Conservation (phyloP, 2,113 vertebrate genomes). For the Hucho hucho region DNA sequence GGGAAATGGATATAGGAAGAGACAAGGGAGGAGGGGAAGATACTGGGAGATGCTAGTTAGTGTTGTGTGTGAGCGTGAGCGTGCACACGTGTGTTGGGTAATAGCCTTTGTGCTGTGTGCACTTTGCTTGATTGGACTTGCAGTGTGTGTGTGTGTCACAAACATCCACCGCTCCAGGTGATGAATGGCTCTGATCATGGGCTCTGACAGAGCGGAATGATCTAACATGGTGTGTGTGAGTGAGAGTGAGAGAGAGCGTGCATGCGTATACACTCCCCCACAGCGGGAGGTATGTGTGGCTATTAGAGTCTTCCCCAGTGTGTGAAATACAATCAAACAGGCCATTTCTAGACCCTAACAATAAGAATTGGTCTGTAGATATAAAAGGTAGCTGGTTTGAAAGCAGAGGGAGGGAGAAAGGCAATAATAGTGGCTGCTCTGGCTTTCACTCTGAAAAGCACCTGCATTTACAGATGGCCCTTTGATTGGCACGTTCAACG, state of each 20-base stretch:
- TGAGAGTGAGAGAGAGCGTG: not conserved
- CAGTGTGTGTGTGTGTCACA: not conserved
- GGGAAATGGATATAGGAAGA: not conserved
- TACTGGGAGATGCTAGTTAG: not conserved
- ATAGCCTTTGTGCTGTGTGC: not conserved
- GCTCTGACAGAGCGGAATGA: conserved; percentile 31
- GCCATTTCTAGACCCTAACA: not conserved
- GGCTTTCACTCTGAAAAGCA: not conserved
- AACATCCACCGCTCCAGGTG: conserved; percentile 4
- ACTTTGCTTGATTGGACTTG: not conserved
- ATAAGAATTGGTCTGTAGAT: not conserved
- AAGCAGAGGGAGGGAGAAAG: not conserved
- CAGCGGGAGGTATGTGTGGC: not conserved
- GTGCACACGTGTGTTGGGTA: not conserved
- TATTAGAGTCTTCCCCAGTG: not conserved
- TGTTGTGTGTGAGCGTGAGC: not conserved
- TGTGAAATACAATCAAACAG: not conserved
- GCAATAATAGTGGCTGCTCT: not conserved
- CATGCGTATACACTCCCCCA: not conserved
- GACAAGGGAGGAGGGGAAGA: not conserved
- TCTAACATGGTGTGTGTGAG: conserved; percentile 7
- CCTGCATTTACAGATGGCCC: not conserved
- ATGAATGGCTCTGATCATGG: conserved; percentile 29
- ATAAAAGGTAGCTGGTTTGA: too few relatives aligned
- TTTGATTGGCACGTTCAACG: not conserved